Evolutionary conservation across 2,113 vertebrate species (phyloP), one percentile per base, ranked within the genome.

Genomic region (Hypomesus transpacificus): DNA sequence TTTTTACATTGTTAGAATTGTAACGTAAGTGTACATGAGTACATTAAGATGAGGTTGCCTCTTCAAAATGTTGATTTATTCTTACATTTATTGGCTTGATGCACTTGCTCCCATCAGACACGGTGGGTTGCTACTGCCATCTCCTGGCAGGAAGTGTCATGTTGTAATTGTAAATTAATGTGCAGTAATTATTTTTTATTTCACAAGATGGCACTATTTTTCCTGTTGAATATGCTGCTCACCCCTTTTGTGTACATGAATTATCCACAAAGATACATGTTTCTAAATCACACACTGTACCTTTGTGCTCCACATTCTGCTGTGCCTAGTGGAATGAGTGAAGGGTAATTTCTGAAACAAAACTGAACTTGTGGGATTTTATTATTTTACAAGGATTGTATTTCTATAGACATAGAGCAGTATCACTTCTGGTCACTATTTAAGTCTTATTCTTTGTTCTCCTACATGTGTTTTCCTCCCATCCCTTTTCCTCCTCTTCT

Each of bases 91-190:
- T 9, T 46, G 39, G 39, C 39, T 13, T 11, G 39, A 46, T 46
- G 39, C 39, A 0, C 39, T 11, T 2, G 39, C 39, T 46, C 39
- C 7, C 39, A 46, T 46, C 39, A 46, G 39, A 46, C 39, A 26
- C 16, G 57, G 69, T 84, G 87, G 81, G 79, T 73, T 84, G 74
- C 85, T 90, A 88, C 89, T 88, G 87, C 87, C 89, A 82, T 80
- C 87, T 90, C 70, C 68, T 87, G 87, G 73, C 68, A 3, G 65
- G 53, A 58, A 0, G 39, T 46, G 5, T 11, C 6, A 46, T 2
- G 39, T 46, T 11, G 0, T 1, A 2, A 11, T 11, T 9, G 5
- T 46, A 11, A 9, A 46, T 46, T 9, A 11, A 46, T 46, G 39
- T 46, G 39, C 31, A 34, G 65, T 75, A 63, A 31, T 77, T 66